phyloP scores from a whole-genome alignment of 2,797 vertebrate species.

The Tenualosa ilisha region DNA sequence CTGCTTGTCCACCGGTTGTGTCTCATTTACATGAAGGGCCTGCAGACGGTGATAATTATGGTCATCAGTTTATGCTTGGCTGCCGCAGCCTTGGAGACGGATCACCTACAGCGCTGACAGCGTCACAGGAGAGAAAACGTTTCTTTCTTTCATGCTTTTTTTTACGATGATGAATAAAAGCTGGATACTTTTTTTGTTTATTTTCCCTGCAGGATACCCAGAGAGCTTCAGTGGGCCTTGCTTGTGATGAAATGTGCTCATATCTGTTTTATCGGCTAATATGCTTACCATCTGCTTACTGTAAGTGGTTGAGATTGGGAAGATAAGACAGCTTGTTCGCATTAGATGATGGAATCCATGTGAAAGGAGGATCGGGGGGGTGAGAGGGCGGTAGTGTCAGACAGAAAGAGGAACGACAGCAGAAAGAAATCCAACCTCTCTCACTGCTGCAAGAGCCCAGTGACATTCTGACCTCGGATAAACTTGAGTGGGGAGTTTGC shows the following conservation, averaged over 20 bases:
- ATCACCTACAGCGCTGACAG: not conserved
- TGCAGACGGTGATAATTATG: conserved; percentile 31
- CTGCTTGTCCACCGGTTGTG: conserved; percentile 30
- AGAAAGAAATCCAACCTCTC: not conserved
- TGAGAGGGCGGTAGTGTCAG: not conserved
- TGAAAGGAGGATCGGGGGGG: not conserved
- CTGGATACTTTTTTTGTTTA: not conserved
- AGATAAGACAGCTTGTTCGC: conserved; percentile 26
- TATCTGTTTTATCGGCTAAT: conserved; percentile 13
- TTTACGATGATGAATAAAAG: not conserved
- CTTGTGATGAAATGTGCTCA: not conserved
- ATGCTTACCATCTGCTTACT: conserved; percentile 1
- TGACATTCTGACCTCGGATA: not conserved
- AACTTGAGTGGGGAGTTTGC: not conserved
- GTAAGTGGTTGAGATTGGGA: conserved; percentile 1
- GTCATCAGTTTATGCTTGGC: not conserved
- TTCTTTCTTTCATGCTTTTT: not conserved
- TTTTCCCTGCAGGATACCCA: not conserved
- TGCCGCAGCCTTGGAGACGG: conserved; percentile 1
- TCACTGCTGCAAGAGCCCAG: not conserved
- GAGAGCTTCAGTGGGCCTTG: not conserved
- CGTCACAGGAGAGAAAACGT: not conserved
- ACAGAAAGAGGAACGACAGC: not conserved
- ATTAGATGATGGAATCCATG: conserved; percentile 17
- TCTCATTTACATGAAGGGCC: conserved; percentile 18